phyloP scores from a whole-genome alignment of 2,113 vertebrate genomes.

The Meriones unguiculatus region DNA sequence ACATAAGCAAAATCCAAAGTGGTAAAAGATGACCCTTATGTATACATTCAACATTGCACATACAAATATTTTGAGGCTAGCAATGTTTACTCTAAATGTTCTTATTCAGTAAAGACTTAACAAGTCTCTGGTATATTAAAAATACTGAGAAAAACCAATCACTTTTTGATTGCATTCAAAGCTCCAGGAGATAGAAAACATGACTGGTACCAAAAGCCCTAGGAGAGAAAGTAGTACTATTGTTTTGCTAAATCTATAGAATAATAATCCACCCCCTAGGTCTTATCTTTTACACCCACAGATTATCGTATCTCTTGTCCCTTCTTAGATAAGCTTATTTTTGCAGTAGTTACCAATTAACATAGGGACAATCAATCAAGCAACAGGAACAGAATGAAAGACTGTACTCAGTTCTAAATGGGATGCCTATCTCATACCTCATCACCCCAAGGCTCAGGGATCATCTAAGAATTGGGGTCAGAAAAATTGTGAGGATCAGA shows the following conservation, averaged over 20 bases:
- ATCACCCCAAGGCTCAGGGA: neutral
- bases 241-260: neutral
- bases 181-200: neutral
- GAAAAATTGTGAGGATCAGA: neutral
- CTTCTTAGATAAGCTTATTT: neutral
- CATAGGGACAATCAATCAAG: neutral
- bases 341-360: neutral
- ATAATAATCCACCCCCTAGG: neutral
- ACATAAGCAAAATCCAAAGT: constrained; percentile 37
- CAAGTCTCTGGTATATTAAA: neutral
- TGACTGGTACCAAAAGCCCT: neutral
- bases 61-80: constrained; percentile 1
- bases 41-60: neutral
- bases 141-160: neutral
- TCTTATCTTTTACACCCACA: neutral
- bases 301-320: neutral
- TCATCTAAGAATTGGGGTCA: neutral
- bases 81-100: neutral
- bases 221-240: neutral
- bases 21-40: neutral
- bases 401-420: neutral
- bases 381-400: neutral
- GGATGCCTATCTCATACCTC: neutral
- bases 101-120: constrained; percentile 32
- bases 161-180: neutral